phyloP scores from a whole-genome alignment of 2,797 vertebrate species.

The Rallus crepitans region DNA sequence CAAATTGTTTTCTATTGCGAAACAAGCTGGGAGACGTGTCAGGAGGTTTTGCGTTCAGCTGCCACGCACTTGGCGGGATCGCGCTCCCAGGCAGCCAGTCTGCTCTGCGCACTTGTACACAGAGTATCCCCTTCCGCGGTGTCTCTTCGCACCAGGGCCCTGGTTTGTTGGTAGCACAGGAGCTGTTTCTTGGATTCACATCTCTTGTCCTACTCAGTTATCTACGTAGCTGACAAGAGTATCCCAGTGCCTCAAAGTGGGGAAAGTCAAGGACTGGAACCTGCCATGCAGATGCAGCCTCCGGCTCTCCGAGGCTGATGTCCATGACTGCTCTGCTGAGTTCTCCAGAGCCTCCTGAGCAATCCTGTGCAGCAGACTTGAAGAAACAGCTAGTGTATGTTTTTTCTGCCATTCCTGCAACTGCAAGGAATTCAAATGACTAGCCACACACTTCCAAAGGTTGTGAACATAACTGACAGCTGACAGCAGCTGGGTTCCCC shows the following conservation, averaged over 20 bases:
- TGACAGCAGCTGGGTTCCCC: background rate
- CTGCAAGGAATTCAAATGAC: background rate
- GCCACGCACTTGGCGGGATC: background rate
- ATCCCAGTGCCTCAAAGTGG: background rate
- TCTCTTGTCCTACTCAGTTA: fast-evolving
- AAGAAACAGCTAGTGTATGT: background rate
- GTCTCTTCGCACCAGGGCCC: background rate
- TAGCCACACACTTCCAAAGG: background rate
- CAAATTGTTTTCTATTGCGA: slow-evolving; percentile 69
- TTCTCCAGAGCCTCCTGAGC: background rate
- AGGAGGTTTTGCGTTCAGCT: background rate
- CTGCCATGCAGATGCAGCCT: background rate
- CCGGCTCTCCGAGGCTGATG: background rate
- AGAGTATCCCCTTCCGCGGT: background rate
- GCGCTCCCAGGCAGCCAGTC: background rate
- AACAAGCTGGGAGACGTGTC: slow-evolving; percentile 3
- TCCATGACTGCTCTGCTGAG: background rate
- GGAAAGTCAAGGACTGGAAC: background rate
- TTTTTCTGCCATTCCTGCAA: background rate
- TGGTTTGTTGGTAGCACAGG: background rate
- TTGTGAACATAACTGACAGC: background rate
- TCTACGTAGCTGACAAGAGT: background rate
- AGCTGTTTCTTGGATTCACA: background rate
- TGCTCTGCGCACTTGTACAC: background rate
- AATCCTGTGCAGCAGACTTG: background rate